Percentiles rank a stretch among this genome's conserved stretches.
phyloP scores from a whole-genome alignment of 2,888 invertebrate species.

The Drosophila niveifrons region DNA sequence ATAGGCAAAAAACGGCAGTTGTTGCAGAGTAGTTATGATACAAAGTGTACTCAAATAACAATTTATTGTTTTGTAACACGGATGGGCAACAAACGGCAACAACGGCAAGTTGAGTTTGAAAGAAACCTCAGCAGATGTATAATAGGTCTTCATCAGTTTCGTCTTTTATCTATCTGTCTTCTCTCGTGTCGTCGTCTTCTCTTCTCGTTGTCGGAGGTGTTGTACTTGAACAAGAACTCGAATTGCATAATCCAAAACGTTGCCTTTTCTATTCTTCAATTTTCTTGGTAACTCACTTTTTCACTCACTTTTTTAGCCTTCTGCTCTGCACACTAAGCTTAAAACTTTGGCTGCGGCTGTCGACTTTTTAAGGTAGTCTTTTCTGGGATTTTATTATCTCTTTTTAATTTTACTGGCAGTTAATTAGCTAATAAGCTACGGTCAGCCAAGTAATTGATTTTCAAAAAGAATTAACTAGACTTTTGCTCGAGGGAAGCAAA shows the following conservation, averaged over 20 bases:
- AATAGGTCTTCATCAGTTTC: constrained; percentile 21
- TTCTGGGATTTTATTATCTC: constrained; percentile 30
- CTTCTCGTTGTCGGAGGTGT: constrained; percentile 25
- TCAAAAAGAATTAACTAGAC: constrained; percentile 16
- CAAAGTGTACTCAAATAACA: constrained; percentile 63
- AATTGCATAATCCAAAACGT: constrained; percentile 62
- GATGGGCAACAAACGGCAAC: constrained; percentile 35
- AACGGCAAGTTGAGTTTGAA: constrained; percentile 17
- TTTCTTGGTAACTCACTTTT: constrained; percentile 16
- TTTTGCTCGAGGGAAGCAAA: not conserved
- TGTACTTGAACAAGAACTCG: constrained; percentile 74
- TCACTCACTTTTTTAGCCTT: constrained; percentile 9
- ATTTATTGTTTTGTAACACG: constrained; percentile 54
- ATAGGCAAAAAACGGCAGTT: constrained; percentile 39
- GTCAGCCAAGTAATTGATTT: constrained; percentile 50
- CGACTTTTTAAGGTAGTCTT: constrained; percentile 28
- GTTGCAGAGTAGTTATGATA: constrained; percentile 20
- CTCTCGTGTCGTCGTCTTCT: constrained; percentile 9
- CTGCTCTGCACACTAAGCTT: not conserved
- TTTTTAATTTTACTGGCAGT: constrained; percentile 14
- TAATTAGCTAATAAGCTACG: constrained; percentile 55
- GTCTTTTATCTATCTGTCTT: constrained; percentile 2
- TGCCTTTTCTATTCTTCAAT: constrained; percentile 21
- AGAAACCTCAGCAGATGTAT: constrained; percentile 26
- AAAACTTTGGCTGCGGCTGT: constrained; percentile 15